Base-by-base conservation (phyloP, 2,113 vertebrate species). In the Psittacula cyanocephala region DNA sequence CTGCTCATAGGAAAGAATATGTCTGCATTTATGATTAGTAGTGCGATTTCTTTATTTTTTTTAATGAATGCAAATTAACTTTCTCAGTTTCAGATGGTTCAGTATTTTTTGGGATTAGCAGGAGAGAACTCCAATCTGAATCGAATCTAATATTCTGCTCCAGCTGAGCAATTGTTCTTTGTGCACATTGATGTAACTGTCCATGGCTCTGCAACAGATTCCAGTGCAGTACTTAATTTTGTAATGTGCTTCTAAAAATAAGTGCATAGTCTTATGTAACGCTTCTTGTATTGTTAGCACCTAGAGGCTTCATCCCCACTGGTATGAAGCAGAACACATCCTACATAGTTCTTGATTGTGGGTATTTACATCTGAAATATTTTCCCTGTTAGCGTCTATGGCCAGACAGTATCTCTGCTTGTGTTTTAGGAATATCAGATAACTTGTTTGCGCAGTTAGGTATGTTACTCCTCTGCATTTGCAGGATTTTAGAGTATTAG, bases 191-290 rank as follows among this genome's bases (percentile, higher is more conserved):
- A 68, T 95, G 46, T 78, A 93, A 81, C 72, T 95, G 95, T 91
- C 90, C 64, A 16, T 68, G 43, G 64, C 92, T 96, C 92, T 83
- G 93, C 95, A 95, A 95, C 76, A 91, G 88, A 91, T 94, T 96
- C 64, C 64, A 91, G 76, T 86, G 94, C 72, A 84, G 90, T 86
- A 81, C 82, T 96, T 95, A 94, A 94, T 97, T 97, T 96, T 97
- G 68, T 91, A 94, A 95, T 89, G 79, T 91, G 88, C 53, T 96
- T 94, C 94, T 93, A 95, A 96, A 96, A 96, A 94, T 96, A 93
- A 94, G 65, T 64, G 59, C 59, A 79, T 39, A 59, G 72, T 87
- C 92, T 96, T 96, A 97, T 92, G 84, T 95, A 96, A 96, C 77
- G 6, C 52, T 86, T 93, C 80, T 94, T 95, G 77, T 86, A 94